These are phyloP conservation scores for Ciona savignyi DNA, from an alignment of 23 tunicate genomes.

Conservation along the genomic window DNA sequence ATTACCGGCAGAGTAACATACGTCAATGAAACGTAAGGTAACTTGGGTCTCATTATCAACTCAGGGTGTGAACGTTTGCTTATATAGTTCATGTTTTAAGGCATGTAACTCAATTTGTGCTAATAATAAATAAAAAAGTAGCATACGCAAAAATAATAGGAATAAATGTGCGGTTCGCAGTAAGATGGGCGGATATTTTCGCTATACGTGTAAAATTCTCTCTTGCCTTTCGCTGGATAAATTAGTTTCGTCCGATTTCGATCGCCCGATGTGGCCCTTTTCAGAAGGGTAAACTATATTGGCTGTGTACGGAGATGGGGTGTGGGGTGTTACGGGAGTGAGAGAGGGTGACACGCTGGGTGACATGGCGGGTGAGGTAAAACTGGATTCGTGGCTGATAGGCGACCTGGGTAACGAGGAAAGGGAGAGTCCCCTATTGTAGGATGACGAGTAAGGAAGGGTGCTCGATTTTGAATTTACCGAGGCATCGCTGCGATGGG, in stretches of 20 bases:
- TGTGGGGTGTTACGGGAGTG: slow-evolving; percentile 43
- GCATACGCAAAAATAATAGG: too few relatives aligned
- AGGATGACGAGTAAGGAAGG: slow-evolving; percentile 3
- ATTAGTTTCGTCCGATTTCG: slow-evolving; percentile 6
- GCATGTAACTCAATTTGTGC: too few relatives aligned
- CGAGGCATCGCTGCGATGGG: too few relatives aligned
- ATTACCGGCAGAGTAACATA: too few relatives aligned
- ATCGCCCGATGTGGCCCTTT: neutral
- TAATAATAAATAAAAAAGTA: too few relatives aligned
- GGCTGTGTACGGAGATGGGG: too few relatives aligned
- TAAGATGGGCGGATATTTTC: too few relatives aligned
- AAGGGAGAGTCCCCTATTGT: slow-evolving; percentile 19
- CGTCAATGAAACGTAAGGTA: too few relatives aligned
- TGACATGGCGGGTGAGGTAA: slow-evolving; percentile 78
- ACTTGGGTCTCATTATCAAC: too few relatives aligned
- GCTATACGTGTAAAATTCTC: slow-evolving; percentile 52
- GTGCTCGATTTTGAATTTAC: neutral
- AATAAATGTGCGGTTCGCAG: too few relatives aligned
- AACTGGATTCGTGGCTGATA: slow-evolving; percentile 59
- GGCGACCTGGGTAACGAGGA: slow-evolving; percentile 37
- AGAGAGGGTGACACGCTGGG: slow-evolving; percentile 70
- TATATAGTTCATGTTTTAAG: too few relatives aligned
- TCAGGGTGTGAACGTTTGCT: too few relatives aligned
- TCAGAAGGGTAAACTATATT: neutral
- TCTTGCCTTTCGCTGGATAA: neutral